Percentiles rank a stretch among this genome's conserved stretches.
Evolutionary conservation across 2,113 vertebrate genomes (phyloP).

Genomic region (Hippocampus abdominalis): DNA sequence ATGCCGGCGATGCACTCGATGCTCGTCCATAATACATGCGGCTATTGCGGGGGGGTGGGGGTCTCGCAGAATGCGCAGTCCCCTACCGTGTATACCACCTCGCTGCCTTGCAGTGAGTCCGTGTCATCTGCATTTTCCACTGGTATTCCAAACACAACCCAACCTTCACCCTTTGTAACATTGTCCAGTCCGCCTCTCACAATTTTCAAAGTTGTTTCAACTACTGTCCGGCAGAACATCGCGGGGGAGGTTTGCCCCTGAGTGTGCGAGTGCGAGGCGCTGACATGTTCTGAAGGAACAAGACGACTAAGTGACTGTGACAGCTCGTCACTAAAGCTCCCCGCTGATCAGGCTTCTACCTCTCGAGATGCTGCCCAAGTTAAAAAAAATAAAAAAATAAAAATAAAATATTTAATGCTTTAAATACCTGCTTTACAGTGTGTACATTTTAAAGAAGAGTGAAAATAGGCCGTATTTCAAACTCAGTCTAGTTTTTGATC

Average conservation of each 20-base stretch:
- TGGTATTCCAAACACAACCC: no score
- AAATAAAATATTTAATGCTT: background rate
- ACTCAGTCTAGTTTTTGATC: no score
- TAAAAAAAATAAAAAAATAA: background rate
- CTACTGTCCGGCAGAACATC: background rate
- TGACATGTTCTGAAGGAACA: constrained; percentile 34
- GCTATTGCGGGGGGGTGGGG: constrained; percentile 48
- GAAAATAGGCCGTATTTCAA: no score
- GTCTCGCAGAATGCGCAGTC: background rate
- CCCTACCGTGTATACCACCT: no score
- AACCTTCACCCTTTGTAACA: no score
- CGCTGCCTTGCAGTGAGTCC: no score
- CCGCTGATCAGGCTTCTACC: background rate
- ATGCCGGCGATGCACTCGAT: constrained; percentile 27
- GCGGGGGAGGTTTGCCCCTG: background rate
- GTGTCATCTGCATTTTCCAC: no score
- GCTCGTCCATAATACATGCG: constrained; percentile 53
- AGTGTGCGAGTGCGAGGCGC: background rate
- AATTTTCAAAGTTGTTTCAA: no score
- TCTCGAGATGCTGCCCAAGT: no score
- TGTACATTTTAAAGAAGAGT: no score
- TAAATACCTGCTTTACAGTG: no score
- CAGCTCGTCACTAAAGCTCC: constrained; percentile 47
- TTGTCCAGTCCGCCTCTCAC: no score
- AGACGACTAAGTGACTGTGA: constrained; percentile 34